Conservation (phyloP, 2,113 vertebrate species). For the Ceyx margarethae region DNA sequence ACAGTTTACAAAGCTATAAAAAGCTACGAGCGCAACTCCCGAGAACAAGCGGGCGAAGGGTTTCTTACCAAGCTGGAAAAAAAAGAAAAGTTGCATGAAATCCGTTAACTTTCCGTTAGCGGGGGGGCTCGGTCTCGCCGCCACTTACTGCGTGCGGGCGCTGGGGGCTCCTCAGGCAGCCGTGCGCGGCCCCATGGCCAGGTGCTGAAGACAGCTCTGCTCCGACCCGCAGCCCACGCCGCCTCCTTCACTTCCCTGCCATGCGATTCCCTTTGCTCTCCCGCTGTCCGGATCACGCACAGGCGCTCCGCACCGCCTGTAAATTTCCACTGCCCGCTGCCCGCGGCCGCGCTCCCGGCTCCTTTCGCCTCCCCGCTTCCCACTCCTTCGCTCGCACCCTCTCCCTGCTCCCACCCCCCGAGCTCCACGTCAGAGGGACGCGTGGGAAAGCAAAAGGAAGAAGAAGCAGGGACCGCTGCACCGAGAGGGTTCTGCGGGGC, state of each 20-base stretch:
- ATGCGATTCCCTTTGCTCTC: no score
- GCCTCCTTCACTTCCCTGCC: no score
- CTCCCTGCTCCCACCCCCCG: slow-evolving; percentile 34
- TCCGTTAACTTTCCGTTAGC: background rate
- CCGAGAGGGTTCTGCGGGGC: slow-evolving; percentile 27
- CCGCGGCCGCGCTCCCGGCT: slow-evolving; percentile 53
- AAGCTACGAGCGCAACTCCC: slow-evolving; percentile 41
- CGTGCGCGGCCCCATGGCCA: slow-evolving; percentile 52
- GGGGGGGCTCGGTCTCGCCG: background rate
- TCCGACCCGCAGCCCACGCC: no score
- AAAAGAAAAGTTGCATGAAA: background rate
- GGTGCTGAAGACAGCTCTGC: slow-evolving; percentile 78
- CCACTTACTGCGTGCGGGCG: slow-evolving; percentile 68
- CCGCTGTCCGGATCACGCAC: background rate
- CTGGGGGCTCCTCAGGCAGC: slow-evolving; percentile 56
- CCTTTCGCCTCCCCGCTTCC: slow-evolving; percentile 16
- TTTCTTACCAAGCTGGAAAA: background rate
- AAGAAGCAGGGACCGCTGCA: slow-evolving; percentile 54
- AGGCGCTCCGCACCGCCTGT: slow-evolving; percentile 64
- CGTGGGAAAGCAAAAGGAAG: slow-evolving; percentile 73
- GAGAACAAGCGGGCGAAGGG: background rate
- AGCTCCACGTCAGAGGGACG: slow-evolving; percentile 79
- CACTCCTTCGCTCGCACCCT: slow-evolving; percentile 12
- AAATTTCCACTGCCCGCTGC: slow-evolving; percentile 80
- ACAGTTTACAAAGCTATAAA: slow-evolving; percentile 68